A percentile compares a stretch with the other conserved stretches of the same genome.
Conservation (phyloP, 2,113 vertebrate genomes). For the Melospiza georgiana region DNA sequence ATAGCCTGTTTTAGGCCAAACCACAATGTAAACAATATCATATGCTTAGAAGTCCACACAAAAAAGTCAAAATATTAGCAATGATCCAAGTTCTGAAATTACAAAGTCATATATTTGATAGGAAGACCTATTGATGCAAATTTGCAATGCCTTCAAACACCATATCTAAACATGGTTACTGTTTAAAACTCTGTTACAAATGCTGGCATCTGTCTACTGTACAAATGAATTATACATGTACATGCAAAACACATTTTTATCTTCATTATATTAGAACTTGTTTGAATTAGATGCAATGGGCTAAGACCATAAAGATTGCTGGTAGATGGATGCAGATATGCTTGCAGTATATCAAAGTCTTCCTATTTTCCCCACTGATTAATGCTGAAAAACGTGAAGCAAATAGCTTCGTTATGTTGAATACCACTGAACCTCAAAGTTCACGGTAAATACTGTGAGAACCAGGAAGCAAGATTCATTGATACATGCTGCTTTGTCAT, state of each 20-base stretch:
- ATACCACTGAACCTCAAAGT: background rate
- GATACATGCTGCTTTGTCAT: background rate
- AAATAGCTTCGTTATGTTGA: background rate
- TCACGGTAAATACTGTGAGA: background rate
- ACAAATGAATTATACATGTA: background rate
- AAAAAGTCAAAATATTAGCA: background rate
- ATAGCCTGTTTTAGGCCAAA: background rate
- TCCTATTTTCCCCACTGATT: background rate
- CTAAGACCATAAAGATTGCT: background rate
- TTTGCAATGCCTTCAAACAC: background rate
- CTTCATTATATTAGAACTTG: background rate
- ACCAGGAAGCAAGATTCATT: background rate
- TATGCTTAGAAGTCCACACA: background rate
- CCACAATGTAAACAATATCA: background rate
- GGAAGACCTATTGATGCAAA: background rate
- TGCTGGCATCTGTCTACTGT: background rate
- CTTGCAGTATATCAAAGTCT: background rate
- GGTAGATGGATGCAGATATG: background rate
- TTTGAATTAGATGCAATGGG: background rate
- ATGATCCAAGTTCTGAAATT: background rate
- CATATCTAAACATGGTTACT: background rate
- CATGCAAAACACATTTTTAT: background rate
- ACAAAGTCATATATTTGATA: background rate
- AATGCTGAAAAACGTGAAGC: background rate
- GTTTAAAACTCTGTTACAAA: background rate